A percentile compares a stretch with the other conserved stretches of the same genome.
These are phyloP conservation scores for Athene cunicularia DNA, from an alignment of 2,113 vertebrate genomes.

Conservation along the genomic window DNA sequence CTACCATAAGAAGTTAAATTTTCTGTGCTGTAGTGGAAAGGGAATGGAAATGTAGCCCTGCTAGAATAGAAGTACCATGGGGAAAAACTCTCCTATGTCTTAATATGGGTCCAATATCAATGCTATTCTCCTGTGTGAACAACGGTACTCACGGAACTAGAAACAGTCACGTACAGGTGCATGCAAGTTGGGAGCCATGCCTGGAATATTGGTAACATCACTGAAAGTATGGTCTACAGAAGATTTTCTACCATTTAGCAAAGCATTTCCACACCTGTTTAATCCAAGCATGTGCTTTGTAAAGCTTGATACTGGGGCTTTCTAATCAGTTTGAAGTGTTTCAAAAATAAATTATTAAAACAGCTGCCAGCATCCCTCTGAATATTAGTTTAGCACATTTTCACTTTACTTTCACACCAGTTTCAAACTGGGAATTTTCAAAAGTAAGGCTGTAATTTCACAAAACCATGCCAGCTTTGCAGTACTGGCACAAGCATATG, in stretches of 20 bases:
- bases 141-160: no score
- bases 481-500: neutral
- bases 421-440: neutral
- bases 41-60: neutral
- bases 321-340: neutral
- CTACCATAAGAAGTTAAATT: neutral
- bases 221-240: neutral
- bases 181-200: neutral
- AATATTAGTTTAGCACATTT: neutral
- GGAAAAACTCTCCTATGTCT: neutral
- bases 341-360: neutral
- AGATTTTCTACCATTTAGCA: neutral
- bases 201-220: neutral
- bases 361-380: neutral
- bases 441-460: neutral
- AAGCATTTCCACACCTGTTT: neutral
- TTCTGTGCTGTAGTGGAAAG: neutral
- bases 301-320: neutral
- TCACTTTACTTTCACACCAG: neutral
- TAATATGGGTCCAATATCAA: neutral
- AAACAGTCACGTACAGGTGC: no score
- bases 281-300: neutral
- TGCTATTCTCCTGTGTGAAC: neutral
- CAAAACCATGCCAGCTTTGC: neutral
- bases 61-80: neutral